These are phyloP conservation scores for Zaprionus africanus DNA, from an alignment of 1,140 invertebrate genomes.

Conservation along the genomic window DNA sequence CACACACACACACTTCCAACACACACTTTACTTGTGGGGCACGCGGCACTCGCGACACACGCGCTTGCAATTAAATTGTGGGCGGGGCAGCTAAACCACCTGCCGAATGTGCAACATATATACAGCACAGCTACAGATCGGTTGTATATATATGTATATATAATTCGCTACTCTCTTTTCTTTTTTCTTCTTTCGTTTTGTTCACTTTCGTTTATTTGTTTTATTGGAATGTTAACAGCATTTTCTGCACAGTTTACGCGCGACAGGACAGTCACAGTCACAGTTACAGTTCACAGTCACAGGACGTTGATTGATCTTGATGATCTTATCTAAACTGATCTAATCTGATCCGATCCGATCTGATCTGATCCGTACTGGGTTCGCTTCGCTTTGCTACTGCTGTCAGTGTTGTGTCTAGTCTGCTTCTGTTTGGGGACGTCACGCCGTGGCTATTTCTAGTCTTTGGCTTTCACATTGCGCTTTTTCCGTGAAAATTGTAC, in stretches of 20 bases:
- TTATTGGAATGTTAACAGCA: slow-evolving; percentile 54
- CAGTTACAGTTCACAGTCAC: slow-evolving; percentile 9
- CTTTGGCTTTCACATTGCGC: slow-evolving; percentile 82
- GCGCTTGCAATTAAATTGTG: slow-evolving; percentile 28
- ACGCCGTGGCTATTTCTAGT: slow-evolving; percentile 80
- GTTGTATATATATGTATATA: background rate
- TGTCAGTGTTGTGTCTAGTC: slow-evolving; percentile 62
- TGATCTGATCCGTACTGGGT: slow-evolving; percentile 51
- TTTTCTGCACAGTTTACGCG: slow-evolving; percentile 38
- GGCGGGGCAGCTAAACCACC: slow-evolving; percentile 35
- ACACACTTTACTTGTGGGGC: slow-evolving; percentile 4
- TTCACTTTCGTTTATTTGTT: slow-evolving; percentile 42
- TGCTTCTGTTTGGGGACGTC: slow-evolving; percentile 67
- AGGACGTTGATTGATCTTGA: background rate
- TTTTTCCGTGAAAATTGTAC: slow-evolving; percentile 77
- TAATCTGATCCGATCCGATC: slow-evolving; percentile 11
- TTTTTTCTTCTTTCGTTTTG: slow-evolving; percentile 13
- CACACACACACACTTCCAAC: slow-evolving; percentile 1
- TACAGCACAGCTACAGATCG: background rate
- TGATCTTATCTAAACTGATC: slow-evolving; percentile 18
- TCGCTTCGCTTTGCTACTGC: slow-evolving; percentile 67
- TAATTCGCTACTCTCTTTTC: background rate
- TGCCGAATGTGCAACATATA: slow-evolving; percentile 17
- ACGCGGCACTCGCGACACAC: slow-evolving; percentile 9
- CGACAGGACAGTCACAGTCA: slow-evolving; percentile 5